A percentile compares a stretch with the other conserved stretches of the same genome.
Evolutionary conservation across 2,888 invertebrate species (phyloP).

Genomic region (Meiosimyza platycephala): DNA sequence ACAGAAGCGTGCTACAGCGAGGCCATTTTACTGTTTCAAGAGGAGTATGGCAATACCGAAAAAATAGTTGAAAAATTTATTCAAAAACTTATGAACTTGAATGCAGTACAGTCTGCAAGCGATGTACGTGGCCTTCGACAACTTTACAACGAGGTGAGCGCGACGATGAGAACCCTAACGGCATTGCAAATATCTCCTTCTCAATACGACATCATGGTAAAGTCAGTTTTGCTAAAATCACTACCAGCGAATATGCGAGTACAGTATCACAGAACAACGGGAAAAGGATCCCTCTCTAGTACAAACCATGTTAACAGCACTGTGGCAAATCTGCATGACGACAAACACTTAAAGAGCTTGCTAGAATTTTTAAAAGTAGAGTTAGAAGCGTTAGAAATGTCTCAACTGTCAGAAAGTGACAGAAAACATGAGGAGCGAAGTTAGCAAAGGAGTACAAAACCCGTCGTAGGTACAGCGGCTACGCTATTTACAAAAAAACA

Average conservation of each 20-base stretch:
- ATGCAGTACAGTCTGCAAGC: conserved; percentile 26
- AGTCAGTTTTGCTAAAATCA: conserved; percentile 35
- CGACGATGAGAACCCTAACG: conserved; percentile 38
- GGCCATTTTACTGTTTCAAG: conserved; percentile 35
- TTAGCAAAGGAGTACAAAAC: conserved; percentile 1
- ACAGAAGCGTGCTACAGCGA: conserved; percentile 40
- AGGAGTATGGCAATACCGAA: conserved; percentile 39
- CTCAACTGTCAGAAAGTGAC: conserved; percentile 35
- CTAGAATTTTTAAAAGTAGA: conserved; percentile 37
- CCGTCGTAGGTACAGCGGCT: conserved; percentile 10
- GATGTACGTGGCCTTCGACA: conserved; percentile 29
- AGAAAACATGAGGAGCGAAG: not conserved
- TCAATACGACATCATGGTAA: conserved; percentile 41
- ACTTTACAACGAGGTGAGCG: conserved; percentile 37
- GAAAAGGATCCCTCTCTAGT: conserved; percentile 25
- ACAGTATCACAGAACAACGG: conserved; percentile 29
- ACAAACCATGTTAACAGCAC: conserved; percentile 7
- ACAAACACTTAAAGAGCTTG: conserved; percentile 31
- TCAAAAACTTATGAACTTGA: conserved; percentile 34
- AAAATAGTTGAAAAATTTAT: conserved; percentile 41
- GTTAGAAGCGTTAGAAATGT: conserved; percentile 38
- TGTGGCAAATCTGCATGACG: conserved; percentile 7
- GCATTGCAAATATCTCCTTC: conserved; percentile 39
- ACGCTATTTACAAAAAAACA: conserved; percentile 24
- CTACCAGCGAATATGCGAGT: conserved; percentile 36